Evolutionary conservation across 1,140 invertebrate genomes (phyloP).

Genomic region (Panagrolaimus sp.): DNA sequence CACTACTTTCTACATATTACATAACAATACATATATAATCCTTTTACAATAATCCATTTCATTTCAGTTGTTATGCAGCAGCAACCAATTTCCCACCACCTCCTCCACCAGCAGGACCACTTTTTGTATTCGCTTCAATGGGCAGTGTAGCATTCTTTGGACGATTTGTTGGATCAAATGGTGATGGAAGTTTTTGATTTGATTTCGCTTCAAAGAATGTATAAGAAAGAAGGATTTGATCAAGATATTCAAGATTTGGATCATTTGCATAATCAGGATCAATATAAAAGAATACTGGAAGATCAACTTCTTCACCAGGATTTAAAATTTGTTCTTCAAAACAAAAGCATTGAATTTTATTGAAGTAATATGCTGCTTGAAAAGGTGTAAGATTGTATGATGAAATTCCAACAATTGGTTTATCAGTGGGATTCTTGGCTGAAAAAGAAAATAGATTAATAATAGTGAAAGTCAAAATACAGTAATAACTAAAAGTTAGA

Average conservation of each 20-base stretch:
- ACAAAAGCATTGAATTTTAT: slow-evolving; percentile 99
- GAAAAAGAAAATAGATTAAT: slow-evolving; percentile 69
- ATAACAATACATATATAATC: too few species aligned
- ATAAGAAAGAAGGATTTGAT: slow-evolving; percentile 80
- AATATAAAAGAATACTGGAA: slow-evolving; percentile 99
- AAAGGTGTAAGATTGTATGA: slow-evolving; percentile 95
- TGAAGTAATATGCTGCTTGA: slow-evolving; percentile 96
- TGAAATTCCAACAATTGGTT: slow-evolving; percentile 83
- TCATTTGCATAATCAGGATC: slow-evolving; percentile 90
- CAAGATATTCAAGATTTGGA: slow-evolving; percentile 78
- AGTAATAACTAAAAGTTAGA: too few species aligned
- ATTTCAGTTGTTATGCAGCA: neutral
- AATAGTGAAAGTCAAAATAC: neutral
- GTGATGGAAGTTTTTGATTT: slow-evolving; percentile 60
- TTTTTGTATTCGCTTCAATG: neutral
- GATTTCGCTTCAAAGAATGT: slow-evolving; percentile 96
- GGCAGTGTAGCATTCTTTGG: slow-evolving; percentile 29
- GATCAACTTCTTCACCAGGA: slow-evolving; percentile 95
- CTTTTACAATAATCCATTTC: too few species aligned
- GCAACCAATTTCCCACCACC: slow-evolving; percentile 2
- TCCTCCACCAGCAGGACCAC: too few species aligned
- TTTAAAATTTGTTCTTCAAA: slow-evolving; percentile 97
- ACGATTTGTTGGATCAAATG: slow-evolving; percentile 57
- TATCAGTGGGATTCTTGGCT: slow-evolving; percentile 83
- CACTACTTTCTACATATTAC: too few species aligned